phyloP scores from a whole-genome alignment of 1,140 invertebrate species.

The Centruroides vittatus region DNA sequence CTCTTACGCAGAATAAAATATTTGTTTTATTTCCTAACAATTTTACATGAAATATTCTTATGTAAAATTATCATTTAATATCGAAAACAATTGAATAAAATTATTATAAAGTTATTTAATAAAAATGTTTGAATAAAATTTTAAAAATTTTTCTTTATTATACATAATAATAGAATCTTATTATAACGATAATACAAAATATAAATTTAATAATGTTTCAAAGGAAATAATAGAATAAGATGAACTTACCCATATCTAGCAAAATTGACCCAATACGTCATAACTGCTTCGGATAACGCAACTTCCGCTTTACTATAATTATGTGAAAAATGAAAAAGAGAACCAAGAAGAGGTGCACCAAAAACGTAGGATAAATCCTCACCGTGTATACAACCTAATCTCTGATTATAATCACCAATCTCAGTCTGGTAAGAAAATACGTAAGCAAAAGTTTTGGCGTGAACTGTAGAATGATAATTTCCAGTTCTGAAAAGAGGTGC shows the following conservation, averaged over 20 bases:
- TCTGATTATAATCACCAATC: conserved; percentile 67
- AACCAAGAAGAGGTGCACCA: conserved; percentile 58
- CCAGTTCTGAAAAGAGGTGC: conserved; percentile 82
- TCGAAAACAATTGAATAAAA: too few species aligned
- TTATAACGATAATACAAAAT: not conserved
- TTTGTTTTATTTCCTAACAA: too few species aligned
- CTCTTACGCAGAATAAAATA: too few species aligned
- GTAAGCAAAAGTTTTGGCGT: conserved; percentile 66
- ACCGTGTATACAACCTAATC: conserved; percentile 75
- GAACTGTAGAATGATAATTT: conserved; percentile 54
- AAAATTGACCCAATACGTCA: conserved; percentile 94
- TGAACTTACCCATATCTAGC: conserved; percentile 73
- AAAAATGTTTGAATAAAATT: too few species aligned
- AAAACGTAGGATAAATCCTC: conserved; percentile 88
- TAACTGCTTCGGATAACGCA: conserved; percentile 75
- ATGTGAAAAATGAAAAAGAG: conserved; percentile 62
- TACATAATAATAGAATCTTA: too few species aligned
- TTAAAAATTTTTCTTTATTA: too few species aligned
- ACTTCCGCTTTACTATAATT: conserved; percentile 84
- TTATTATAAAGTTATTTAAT: too few species aligned
- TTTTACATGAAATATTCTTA: too few species aligned
- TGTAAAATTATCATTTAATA: too few species aligned
- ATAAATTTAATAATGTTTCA: not conserved
- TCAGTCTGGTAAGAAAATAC: conserved; percentile 69
- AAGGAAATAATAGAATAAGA: not conserved